Evolutionary conservation across 2,113 vertebrate genomes (phyloP), one percentile per base, ranked within the genome.

Genomic region (Sigmodon hispidus): DNA sequence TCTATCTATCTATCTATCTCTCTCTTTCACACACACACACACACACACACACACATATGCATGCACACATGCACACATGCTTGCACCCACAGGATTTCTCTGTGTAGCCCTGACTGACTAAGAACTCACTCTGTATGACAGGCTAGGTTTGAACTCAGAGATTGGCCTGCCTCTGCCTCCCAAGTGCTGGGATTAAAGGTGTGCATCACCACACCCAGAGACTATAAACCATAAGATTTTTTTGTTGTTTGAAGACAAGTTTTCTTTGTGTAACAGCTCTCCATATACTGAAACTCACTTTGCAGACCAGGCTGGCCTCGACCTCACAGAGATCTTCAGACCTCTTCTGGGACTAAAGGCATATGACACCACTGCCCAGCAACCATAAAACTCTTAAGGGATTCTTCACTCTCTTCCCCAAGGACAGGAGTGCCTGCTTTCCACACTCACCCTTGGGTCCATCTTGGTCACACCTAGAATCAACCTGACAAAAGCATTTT

Each of bases 401-500:
- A 21, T 0, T 7, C 73, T 31, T 17, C 4, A 22, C 26, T 17
- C 55, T 81, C 55, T 7, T 63, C 40, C n/a, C 52, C 34, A 10
- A 50, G 29, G 36, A 12, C 1, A 4, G 4, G 55, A 40, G 67
- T 17, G 1, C 22, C 69, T 2, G n/a, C 36, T 70, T 50, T 55
- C 34, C 8, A 29, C 7, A 5, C 36, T 29, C 52, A 12, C 6
- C 24, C 24, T 19, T 7, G 3, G 19, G 15, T n/a, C 52, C 4
- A 2, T 61, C 57, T 76, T 3, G 5, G 5, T 5, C 9, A 0
- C n/a, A 63, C 45, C 19, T 72, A 10, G 1, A 19, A 19, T 3
- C 17, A 43, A 9, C 29, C 34, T 34, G 69, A 36, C 85, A 86
- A 50, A 24, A 19, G 84, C 34, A 22, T 52, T 50, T 70, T 52